Evolutionary conservation across 2,888 invertebrate species (phyloP).

Genomic region (Apotomis capreana): DNA sequence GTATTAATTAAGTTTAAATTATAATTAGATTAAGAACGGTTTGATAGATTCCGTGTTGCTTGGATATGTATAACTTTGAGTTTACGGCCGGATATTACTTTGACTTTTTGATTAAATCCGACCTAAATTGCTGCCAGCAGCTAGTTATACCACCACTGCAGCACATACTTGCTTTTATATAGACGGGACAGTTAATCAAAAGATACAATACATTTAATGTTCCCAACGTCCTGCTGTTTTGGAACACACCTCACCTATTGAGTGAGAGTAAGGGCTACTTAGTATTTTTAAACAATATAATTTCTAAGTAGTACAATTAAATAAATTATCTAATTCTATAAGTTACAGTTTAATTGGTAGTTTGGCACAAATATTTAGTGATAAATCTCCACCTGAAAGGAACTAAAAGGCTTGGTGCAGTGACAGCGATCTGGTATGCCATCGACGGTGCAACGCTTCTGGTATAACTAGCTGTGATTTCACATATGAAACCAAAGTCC

Average conservation of each 20-base stretch:
- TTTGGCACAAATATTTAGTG: slow-evolving; percentile 14
- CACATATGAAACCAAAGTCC: slow-evolving; percentile 18
- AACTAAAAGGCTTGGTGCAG: slow-evolving; percentile 25
- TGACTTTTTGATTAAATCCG: neutral
- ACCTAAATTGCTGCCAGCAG: neutral
- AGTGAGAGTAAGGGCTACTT: too few relatives aligned
- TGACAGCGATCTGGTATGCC: neutral
- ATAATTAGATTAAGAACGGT: neutral
- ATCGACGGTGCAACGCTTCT: slow-evolving; percentile 3
- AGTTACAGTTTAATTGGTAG: slow-evolving; percentile 25
- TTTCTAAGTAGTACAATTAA: neutral
- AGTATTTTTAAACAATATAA: neutral
- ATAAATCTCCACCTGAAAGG: slow-evolving; percentile 8
- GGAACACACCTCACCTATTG: too few relatives aligned
- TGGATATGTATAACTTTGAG: slow-evolving; percentile 21
- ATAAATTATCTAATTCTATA: neutral
- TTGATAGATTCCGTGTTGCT: slow-evolving; percentile 1
- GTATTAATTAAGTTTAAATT: neutral
- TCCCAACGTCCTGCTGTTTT: too few relatives aligned
- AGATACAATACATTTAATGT: too few relatives aligned
- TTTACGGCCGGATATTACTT: neutral
- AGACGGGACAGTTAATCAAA: neutral
- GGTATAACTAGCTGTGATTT: slow-evolving; percentile 25
- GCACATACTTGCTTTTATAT: neutral
- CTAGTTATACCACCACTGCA: neutral